phyloP scores from a whole-genome alignment of 1,140 invertebrate species.

The Bilobella aurantiaca region DNA sequence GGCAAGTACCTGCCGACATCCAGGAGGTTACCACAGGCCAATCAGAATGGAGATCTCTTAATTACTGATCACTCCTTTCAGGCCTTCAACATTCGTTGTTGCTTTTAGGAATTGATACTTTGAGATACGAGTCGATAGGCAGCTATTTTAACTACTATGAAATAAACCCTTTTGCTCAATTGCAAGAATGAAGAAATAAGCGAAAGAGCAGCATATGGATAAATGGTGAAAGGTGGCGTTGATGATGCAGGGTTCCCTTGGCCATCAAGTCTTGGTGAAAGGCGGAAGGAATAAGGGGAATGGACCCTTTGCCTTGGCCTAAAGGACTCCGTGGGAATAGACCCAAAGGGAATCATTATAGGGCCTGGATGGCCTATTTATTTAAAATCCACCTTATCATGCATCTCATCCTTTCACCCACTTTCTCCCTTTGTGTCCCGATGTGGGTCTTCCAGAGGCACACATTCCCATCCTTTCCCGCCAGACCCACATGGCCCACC shows the following conservation, averaged over 20 bases:
- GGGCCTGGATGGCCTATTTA: not conserved
- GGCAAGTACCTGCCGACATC: not conserved
- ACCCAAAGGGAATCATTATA: not conserved
- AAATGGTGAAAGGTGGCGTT: not conserved
- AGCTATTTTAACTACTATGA: not conserved
- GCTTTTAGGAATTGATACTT: not conserved
- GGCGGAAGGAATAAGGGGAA: not conserved
- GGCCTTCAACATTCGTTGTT: too few relatives aligned
- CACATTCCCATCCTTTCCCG: too few relatives aligned
- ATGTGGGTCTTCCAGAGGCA: too few relatives aligned
- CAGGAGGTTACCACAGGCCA: too few relatives aligned
- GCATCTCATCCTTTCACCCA: not conserved
- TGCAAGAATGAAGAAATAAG: not conserved
- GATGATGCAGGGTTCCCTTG: not conserved
- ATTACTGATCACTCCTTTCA: too few relatives aligned
- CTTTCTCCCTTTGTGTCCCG: too few relatives aligned
- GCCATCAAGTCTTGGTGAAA: too few relatives aligned
- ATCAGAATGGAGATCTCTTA: too few relatives aligned
- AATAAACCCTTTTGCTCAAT: too few relatives aligned
- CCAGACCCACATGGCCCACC: too few relatives aligned
- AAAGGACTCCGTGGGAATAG: too few relatives aligned
- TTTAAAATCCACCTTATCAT: not conserved
- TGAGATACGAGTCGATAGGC: not conserved
- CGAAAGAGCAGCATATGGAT: not conserved
- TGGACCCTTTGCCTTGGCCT: too few relatives aligned